A percentile compares a stretch with the other conserved stretches of the same genome.
phyloP scores from a whole-genome alignment of 2,888 invertebrate genomes.

The Melolontha melolontha region DNA sequence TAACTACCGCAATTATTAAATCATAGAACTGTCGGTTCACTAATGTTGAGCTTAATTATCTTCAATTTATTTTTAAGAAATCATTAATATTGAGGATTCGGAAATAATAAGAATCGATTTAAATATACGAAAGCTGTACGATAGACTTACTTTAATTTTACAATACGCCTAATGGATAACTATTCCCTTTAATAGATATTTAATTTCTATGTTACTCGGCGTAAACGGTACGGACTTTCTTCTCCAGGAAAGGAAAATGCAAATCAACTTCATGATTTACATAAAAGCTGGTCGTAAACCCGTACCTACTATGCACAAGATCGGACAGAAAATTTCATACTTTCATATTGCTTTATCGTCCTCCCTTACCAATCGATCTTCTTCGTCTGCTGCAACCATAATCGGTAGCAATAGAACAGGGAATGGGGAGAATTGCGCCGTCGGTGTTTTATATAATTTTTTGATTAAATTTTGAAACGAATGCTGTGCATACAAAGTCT shows the following conservation, averaged over 20 bases:
- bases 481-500: constrained; percentile 61
- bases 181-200: constrained; percentile 23
- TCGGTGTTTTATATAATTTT: constrained; percentile 63
- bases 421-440: constrained; percentile 47
- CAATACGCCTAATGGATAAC: not conserved
- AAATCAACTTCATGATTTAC: constrained; percentile 29
- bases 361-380: constrained; percentile 34
- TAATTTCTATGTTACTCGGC: constrained; percentile 11
- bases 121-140: no score
- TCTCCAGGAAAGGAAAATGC: constrained; percentile 22
- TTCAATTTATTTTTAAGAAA: no score
- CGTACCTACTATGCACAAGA: constrained; percentile 4
- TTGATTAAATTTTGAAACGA: constrained; percentile 65
- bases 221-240: not conserved
- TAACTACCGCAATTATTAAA: no score
- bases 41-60: no score
- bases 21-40: no score
- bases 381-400: constrained; percentile 30
- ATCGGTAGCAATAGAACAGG: constrained; percentile 23
- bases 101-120: no score
- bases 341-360: constrained; percentile 24
- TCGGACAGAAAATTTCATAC: constrained; percentile 20
- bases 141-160: no score
- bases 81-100: no score
- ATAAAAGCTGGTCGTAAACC: constrained; percentile 20